Evolutionary conservation across 2,113 vertebrate species (phyloP).

Genomic region (Cromileptes altivelis): DNA sequence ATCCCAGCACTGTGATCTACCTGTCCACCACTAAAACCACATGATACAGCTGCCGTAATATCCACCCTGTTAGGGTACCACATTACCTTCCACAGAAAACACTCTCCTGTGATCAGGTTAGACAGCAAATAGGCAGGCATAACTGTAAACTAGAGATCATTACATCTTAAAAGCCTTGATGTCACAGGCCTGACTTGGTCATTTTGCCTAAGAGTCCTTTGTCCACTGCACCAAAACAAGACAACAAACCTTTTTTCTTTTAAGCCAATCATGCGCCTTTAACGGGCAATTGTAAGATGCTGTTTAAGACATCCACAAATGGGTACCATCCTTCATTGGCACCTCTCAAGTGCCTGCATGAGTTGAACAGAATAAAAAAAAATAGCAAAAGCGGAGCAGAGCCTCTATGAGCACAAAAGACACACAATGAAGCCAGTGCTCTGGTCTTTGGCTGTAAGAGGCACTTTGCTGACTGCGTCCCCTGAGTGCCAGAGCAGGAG

Average conservation of each 20-base stretch:
- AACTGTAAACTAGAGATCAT: conserved; percentile 37
- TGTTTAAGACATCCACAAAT: conserved; percentile 77
- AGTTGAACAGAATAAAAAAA: conserved; percentile 54
- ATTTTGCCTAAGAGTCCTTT: conserved; percentile 54
- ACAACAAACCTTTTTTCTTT: conserved; percentile 49
- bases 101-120: conserved; percentile 52
- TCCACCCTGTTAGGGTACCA: conserved; percentile 22
- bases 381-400: conserved; percentile 43
- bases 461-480: conserved; percentile 84
- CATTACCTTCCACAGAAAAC: conserved; percentile 42
- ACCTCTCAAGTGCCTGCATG: conserved; percentile 66
- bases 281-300: conserved; percentile 75
- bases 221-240: conserved; percentile 57
- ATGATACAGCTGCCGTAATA: conserved; percentile 34
- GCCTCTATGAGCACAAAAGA: conserved; percentile 67
- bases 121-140: conserved; percentile 55
- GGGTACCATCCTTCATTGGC: conserved; percentile 68
- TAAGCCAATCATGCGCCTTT: conserved; percentile 64
- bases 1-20: conserved; percentile 34
- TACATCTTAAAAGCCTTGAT: conserved; percentile 52
- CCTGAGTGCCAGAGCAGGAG: conserved; percentile 77
- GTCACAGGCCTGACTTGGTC: conserved; percentile 30
- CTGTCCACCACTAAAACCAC: conserved; percentile 37
- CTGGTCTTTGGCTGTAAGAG: conserved; percentile 74
- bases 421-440: conserved; percentile 75